These are phyloP conservation scores for Sandelia bainsii DNA, from an alignment of 2,797 vertebrate genomes.

Conservation along the genomic window DNA sequence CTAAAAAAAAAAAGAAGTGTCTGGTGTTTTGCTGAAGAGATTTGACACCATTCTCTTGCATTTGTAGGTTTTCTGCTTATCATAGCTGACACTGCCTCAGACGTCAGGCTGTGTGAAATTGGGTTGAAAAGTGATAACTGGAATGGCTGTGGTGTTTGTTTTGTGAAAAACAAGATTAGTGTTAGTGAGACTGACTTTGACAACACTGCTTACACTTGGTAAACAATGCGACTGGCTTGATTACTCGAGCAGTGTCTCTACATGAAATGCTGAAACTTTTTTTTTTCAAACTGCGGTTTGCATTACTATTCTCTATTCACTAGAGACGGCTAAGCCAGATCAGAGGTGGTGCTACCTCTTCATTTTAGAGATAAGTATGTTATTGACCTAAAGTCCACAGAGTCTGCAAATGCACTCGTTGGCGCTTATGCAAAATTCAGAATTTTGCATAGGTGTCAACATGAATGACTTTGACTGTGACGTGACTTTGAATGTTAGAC, in stretches of 20 bases:
- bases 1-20: slow-evolving; percentile 1
- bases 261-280: slow-evolving; percentile 19
- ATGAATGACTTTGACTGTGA: not conserved
- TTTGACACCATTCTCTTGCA: slow-evolving; percentile 12
- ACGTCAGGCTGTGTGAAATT: slow-evolving; percentile 32
- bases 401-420: not conserved
- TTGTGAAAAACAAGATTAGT: slow-evolving; percentile 4
- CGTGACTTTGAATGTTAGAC: not conserved
- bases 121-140: slow-evolving; percentile 24
- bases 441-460: too few species aligned
- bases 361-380: slow-evolving; percentile 19
- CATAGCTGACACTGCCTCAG: slow-evolving; percentile 21
- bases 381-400: slow-evolving; percentile 19
- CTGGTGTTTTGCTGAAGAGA: slow-evolving; percentile 12
- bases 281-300: slow-evolving; percentile 2
- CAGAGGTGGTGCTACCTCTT: slow-evolving; percentile 24
- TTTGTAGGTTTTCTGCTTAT: slow-evolving; percentile 7
- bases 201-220: slow-evolving; percentile 14
- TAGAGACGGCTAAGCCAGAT: slow-evolving; percentile 17
- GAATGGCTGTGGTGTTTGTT: not conserved
- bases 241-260: slow-evolving; percentile 4
- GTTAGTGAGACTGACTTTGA: slow-evolving; percentile 22
- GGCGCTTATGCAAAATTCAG: not conserved
- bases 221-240: not conserved
- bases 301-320: slow-evolving; percentile 27